Base-by-base conservation (phyloP, 92 coral and sea anemone genomes). In the Zoanthus solanderi region DNA sequence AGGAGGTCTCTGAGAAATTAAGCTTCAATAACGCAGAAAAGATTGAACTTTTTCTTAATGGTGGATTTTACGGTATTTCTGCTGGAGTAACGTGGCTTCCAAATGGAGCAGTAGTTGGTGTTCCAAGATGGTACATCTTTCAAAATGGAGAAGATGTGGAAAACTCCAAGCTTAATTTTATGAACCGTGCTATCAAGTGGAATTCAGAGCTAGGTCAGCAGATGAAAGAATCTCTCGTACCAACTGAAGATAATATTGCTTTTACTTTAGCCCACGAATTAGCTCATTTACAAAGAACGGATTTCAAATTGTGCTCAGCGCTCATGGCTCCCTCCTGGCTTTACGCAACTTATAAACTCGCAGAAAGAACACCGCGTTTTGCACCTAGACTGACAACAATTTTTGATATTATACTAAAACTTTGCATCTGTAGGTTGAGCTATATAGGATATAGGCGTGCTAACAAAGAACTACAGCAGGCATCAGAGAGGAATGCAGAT, bases 61-160 rank as follows among this genome's bases (percentile, higher is more conserved):
- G 90, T 63, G 96, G 98, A 16, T 92, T 94, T 9, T 89, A 92
- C 75, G 94, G 96, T 12, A 91, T 95, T 65, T 89, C 92, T 56
- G 94, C 92, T 44, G 98, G 98, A 6, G 75, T 89, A 11, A 89
- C 94, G 5, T 88, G 87, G 83, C 88, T 91, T 48, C 98, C 96
- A 0, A 90, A 76, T 17, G 96, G 98, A 23, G 96, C 96, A 5
- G 96, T 95, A 0, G 50, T 93, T 2, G 96, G 98, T 4, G 71
- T 95, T 16, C 98, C 98, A 0, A 94, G 94, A 17, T 95, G 96
- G 96, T 95, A 89, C 65, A 75, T 80, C 76, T 95, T 95, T 60
- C 80, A 87, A 56, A 91, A 47, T 46, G 84, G 56, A 10, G 91
- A 95, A 45, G 98, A 93, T 83, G 90, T 95, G 4, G 92, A 89